Base-by-base conservation (phyloP, 2,113 vertebrate species). In the Rafetus swinhoei region DNA sequence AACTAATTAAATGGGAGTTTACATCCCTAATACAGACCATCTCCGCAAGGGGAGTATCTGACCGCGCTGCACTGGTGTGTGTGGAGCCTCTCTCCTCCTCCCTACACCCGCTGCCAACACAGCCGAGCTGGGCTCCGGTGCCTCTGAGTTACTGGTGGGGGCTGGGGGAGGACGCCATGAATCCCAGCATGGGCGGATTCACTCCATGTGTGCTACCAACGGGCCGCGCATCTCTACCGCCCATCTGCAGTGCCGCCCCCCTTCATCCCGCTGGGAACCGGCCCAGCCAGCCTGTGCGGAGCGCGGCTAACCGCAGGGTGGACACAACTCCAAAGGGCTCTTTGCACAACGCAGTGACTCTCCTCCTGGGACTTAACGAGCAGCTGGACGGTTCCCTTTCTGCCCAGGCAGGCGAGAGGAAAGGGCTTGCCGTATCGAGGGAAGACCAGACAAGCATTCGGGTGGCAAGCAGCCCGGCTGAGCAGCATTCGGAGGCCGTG, bases 331-430 rank as follows among this genome's bases (percentile, higher is more conserved):
- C 27, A 56, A 80, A 53, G 9, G 86, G 79, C 45, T 84, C 14
- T 92, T 93, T 95, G 74, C 86, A 89, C 84, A 92, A 82, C 89
- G 80, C 59, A 86, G 86, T 22, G 27, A 29, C 19, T 60, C 82
- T 90, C 84, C 88, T 80, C 76, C 89, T 93, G 89, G 85, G 91
- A 81, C 53, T 93, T 86, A 90, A 79, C 57, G 50, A 62, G 84
- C 91, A 86, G 85, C 83, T 56, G 69, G 90, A 95, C 83, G 60
- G 76, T 39, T 65, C 74, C 4, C 80, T 69, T 93, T 72, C 83
- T 53, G 13, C 25, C 50, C 79, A 79, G 45, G 39, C 21, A 55
- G 15, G 18, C 13, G 22, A 13, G 56, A 39, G 2, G n/a, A 57
- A 39, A 56, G 45, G 13, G 16, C 14, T 22, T 60, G 24, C 25